These are phyloP conservation scores for Matsumurasca onukii DNA, from an alignment of 1,140 invertebrate species.

Conservation along the genomic window DNA sequence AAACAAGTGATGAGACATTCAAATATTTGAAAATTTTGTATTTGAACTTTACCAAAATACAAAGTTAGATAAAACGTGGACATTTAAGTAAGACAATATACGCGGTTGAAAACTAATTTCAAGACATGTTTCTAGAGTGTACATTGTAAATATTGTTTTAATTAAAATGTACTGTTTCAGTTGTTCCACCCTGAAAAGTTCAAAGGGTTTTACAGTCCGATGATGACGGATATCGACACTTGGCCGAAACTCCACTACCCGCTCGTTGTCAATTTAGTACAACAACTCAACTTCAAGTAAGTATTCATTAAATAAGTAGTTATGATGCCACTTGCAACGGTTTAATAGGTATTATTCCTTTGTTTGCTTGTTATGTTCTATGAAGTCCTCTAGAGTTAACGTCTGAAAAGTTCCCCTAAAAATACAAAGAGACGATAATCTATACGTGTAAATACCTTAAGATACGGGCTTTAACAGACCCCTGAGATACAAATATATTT, in stretches of 20 bases:
- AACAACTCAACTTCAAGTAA: constrained; percentile 36
- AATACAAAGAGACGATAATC: no score
- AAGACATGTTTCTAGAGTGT: no score
- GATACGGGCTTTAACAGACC: no score
- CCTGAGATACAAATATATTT: no score
- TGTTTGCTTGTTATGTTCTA: neutral
- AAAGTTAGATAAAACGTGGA: no score
- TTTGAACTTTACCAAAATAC: no score
- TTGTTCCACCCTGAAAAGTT: constrained; percentile 23
- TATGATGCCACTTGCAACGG: neutral
- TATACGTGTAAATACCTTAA: no score
- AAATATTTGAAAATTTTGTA: no score
- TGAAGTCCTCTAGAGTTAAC: neutral
- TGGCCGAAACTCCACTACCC: constrained; percentile 35
- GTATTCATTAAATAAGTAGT: neutral
- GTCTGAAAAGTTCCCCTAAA: neutral
- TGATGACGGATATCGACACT: constrained; percentile 28
- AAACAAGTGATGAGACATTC: no score
- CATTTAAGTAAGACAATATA: no score
- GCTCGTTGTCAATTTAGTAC: constrained; percentile 25
- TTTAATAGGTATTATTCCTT: neutral
- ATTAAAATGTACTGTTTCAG: constrained; percentile 6
- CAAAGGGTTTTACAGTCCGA: neutral
- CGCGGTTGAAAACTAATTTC: no score
- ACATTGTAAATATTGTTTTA: neutral